These are phyloP conservation scores for Crioceris asparagi DNA, from an alignment of 2,888 invertebrate genomes.

Conservation along the genomic window DNA sequence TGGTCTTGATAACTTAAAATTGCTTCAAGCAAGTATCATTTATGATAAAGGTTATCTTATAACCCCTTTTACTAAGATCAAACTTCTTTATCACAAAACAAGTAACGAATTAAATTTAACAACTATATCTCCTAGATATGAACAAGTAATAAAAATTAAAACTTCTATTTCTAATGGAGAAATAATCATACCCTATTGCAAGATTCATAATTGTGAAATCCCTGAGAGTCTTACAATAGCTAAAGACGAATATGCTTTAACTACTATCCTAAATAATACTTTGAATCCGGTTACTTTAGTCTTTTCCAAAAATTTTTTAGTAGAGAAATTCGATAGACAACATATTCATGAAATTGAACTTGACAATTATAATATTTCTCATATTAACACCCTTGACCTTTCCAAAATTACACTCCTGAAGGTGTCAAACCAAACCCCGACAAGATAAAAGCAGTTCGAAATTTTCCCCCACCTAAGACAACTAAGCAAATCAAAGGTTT, in stretches of 20 bases:
- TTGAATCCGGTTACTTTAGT: constrained; percentile 2
- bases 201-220: constrained; percentile 12
- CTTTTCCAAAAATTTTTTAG: constrained; percentile 4
- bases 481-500: constrained; percentile 17
- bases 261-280: constrained; percentile 11
- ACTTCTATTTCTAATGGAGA: constrained; percentile 10
- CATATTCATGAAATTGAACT: constrained; percentile 1
- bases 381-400: neutral
- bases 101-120: no score
- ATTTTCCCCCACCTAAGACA: no score
- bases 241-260: constrained; percentile 7
- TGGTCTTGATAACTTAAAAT: neutral
- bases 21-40: no score
- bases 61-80: no score
- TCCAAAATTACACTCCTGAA: constrained; percentile 4
- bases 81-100: no score
- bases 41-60: no score
- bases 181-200: constrained; percentile 13
- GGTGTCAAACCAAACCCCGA: constrained; percentile 8
- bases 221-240: constrained; percentile 9
- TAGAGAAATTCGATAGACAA: neutral
- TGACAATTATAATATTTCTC: constrained; percentile 1
- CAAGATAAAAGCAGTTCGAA: constrained; percentile 9
- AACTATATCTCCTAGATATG: constrained; percentile 5
- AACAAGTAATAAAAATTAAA: constrained; percentile 13